A percentile compares a stretch with the other conserved stretches of the same genome.
These are phyloP conservation scores for Cryptops parisi DNA, from an alignment of 2,888 invertebrate genomes.

Conservation along the genomic window DNA sequence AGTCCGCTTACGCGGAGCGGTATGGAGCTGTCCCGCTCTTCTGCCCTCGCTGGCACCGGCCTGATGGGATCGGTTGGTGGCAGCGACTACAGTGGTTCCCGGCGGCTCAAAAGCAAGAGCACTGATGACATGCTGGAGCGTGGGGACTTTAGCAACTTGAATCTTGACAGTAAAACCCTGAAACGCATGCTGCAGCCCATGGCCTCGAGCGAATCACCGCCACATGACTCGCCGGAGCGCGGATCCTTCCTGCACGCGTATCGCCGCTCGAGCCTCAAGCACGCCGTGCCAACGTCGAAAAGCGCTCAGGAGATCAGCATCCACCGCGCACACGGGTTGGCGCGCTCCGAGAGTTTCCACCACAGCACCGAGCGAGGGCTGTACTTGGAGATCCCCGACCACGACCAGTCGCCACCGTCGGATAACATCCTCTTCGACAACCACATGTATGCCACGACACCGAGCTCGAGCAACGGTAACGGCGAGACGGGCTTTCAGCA, in stretches of 20 bases:
- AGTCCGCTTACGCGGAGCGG: slow-evolving; percentile 20
- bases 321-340: slow-evolving; percentile 9
- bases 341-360: slow-evolving; percentile 16
- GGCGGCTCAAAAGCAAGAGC: slow-evolving; percentile 63
- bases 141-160: slow-evolving; percentile 26
- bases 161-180: slow-evolving; percentile 64
- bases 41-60: background rate
- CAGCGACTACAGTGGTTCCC: slow-evolving; percentile 3
- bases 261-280: slow-evolving; percentile 4
- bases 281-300: slow-evolving; percentile 11
- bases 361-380: slow-evolving; percentile 29
- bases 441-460: slow-evolving; percentile 87
- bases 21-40: slow-evolving; percentile 1
- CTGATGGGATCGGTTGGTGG: too few species aligned
- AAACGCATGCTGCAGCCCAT: slow-evolving; percentile 90
- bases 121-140: slow-evolving; percentile 60
- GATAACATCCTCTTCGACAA: slow-evolving; percentile 90
- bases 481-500: slow-evolving; percentile 55
- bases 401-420: slow-evolving; percentile 64
- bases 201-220: slow-evolving; percentile 53
- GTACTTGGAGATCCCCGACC: slow-evolving; percentile 59
- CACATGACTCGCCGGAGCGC: slow-evolving; percentile 27
- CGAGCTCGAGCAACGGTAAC: slow-evolving; percentile 73
- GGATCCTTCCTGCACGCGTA: background rate
- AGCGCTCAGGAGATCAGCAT: slow-evolving; percentile 19